These are phyloP conservation scores for Andrena fulva DNA, from an alignment of 2,888 invertebrate genomes.

Conservation along the genomic window DNA sequence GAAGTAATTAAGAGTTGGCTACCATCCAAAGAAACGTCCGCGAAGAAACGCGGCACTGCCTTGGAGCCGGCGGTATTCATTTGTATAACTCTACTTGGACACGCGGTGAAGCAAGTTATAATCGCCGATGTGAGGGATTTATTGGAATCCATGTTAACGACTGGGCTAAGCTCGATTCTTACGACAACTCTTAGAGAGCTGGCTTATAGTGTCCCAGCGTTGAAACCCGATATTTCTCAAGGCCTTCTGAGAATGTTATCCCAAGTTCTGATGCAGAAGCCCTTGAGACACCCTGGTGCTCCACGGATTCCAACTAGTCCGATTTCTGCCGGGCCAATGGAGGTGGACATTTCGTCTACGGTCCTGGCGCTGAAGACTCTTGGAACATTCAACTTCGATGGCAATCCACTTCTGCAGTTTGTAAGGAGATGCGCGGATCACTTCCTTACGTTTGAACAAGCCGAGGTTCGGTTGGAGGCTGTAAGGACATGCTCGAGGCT, in stretches of 20 bases:
- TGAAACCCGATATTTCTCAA: constrained; percentile 96
- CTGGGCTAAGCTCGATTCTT: constrained; percentile 95
- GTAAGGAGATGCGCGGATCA: constrained; percentile 96
- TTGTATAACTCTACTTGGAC: constrained; percentile 95
- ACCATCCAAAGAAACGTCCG: constrained; percentile 91
- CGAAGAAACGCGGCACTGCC: constrained; percentile 89
- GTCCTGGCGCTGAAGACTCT: constrained; percentile 97
- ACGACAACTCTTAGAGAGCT: constrained; percentile 96
- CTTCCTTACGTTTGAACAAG: constrained; percentile 95
- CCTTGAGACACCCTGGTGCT: constrained; percentile 92
- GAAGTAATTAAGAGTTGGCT: constrained; percentile 91
- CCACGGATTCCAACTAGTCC: constrained; percentile 87
- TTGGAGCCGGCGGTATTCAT: constrained; percentile 96
- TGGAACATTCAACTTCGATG: constrained; percentile 96
- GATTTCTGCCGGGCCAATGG: constrained; percentile 84
- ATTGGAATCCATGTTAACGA: constrained; percentile 96
- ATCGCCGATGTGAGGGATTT: constrained; percentile 92
- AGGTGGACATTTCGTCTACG: constrained; percentile 92
- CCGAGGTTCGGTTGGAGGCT: constrained; percentile 96
- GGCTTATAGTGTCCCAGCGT: constrained; percentile 93
- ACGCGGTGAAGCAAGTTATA: constrained; percentile 93
- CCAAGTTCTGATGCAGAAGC: constrained; percentile 93
- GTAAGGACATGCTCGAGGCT: constrained; percentile 97
- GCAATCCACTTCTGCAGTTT: constrained; percentile 95
- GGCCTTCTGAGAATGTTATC: constrained; percentile 96